Percentiles rank a stretch among this genome's conserved stretches.
Evolutionary conservation across 1,140 invertebrate species (phyloP).

Genomic region (Drosophila baimaii): DNA sequence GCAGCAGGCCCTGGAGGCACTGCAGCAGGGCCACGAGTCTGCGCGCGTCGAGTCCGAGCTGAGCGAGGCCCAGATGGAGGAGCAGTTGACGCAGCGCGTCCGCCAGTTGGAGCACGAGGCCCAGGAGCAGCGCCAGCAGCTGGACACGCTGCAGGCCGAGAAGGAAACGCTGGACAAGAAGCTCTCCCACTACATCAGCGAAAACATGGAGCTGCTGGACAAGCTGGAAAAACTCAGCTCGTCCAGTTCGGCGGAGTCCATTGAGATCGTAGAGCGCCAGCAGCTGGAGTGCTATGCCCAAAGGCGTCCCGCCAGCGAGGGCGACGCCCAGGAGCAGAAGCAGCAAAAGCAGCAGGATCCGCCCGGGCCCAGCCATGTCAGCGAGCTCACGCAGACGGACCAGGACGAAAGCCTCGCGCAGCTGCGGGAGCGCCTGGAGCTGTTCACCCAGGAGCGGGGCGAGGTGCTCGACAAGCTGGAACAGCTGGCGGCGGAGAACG

Average conservation of each 20-base stretch:
- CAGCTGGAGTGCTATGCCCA: constrained; percentile 86
- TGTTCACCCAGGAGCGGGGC: constrained; percentile 87
- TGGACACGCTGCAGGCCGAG: constrained; percentile 85
- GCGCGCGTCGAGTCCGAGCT: constrained; percentile 88
- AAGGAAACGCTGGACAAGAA: constrained; percentile 85
- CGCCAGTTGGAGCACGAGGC: constrained; percentile 86
- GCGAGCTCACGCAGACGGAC: constrained; percentile 77
- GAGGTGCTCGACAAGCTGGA: constrained; percentile 89
- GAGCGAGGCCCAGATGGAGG: constrained; percentile 87
- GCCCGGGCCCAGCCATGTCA: constrained; percentile 70
- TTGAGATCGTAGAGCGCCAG: constrained; percentile 88
- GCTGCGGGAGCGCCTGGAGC: constrained; percentile 87
- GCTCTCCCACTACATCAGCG: constrained; percentile 87
- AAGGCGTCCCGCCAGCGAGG: constrained; percentile 42
- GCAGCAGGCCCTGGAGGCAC: constrained; percentile 58
- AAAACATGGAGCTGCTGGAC: constrained; percentile 88
- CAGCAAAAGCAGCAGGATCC: constrained; percentile 36
- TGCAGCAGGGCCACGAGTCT: constrained; percentile 58
- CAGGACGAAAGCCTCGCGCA: constrained; percentile 85
- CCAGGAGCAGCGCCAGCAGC: constrained; percentile 83
- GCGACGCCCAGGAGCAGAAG: constrained; percentile 29
- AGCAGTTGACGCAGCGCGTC: constrained; percentile 85
- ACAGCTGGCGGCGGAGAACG: constrained; percentile 87
- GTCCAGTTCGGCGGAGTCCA: constrained; percentile 88
- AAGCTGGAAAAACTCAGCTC: constrained; percentile 89